Evolutionary conservation across 2,797 vertebrate species (phyloP), one percentile per base, ranked within the genome.

Genomic region (Chromis chromis): DNA sequence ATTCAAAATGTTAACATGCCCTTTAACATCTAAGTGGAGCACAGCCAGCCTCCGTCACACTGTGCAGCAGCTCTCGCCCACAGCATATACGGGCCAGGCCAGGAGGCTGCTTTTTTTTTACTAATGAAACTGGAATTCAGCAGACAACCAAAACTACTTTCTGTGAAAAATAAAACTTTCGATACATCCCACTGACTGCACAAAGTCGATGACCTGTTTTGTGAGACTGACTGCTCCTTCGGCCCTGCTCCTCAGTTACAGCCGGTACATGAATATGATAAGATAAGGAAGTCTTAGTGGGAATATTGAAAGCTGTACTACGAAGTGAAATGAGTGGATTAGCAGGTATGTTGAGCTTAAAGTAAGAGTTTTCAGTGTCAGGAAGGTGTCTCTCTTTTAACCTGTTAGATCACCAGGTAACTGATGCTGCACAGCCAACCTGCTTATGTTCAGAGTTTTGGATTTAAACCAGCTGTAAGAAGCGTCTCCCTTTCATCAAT

Each of bases 1-100:
- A 68, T 74, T 86, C 12, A 78, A 82, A 87, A 86, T 85, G 88
- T 86, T 85, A 81, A 81, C 78, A 65, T 80, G 74, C 57, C 85
- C 77, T 89, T 89, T 84, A 80, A 81, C 79, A 78, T 78, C 39
- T 62, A 76, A 79, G 77, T 79, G 81, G 74, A 77, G 79, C 82
- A 39, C 64, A 81, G 85, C 69, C 65, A 55, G 69, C 68, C 63
- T 69, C 31, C 7, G 4, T 79, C 70, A 65, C 74, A 65, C 66
- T 65, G 66, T 39, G 84, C 55, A 25, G 70, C 53, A 24, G 71
- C 70, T 52, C 56, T 63, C 14, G 12, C 70, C 78, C 72, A 73
- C 48, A 66, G 65, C 42, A 28, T 64, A 56, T 71, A 28, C 21
- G 65, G 83, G 74, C 10, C 72, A 62, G 49, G 31, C 28, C 57